These are phyloP conservation scores for Chymomyza fuscimana DNA, from an alignment of 2,888 invertebrate genomes.

Conservation along the genomic window DNA sequence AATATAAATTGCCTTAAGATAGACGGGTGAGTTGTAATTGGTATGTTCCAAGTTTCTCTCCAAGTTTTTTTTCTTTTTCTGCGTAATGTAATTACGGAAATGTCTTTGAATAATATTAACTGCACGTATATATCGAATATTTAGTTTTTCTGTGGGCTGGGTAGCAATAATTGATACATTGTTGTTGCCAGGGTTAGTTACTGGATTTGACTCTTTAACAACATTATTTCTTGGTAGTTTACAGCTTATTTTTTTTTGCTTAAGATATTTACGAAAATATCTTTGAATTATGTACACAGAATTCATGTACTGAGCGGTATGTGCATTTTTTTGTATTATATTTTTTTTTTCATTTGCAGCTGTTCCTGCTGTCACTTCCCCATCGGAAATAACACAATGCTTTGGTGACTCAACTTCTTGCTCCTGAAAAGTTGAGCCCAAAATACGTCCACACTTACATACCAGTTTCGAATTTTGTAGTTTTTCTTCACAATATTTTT, in stretches of 20 bases:
- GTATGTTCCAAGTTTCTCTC: background rate
- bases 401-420: no score
- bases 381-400: no score
- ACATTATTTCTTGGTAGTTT: background rate
- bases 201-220: no score
- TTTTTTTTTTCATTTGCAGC: background rate
- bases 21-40: constrained; percentile 21
- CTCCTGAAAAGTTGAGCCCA: constrained; percentile 3
- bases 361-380: background rate
- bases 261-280: constrained; percentile 45
- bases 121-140: background rate
- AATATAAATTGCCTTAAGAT: constrained; percentile 43
- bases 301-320: constrained; percentile 25
- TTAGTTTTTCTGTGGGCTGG: background rate
- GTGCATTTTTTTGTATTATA: background rate
- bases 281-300: constrained; percentile 53
- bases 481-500: constrained; percentile 56
- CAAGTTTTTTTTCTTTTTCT: background rate
- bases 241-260: constrained; percentile 17
- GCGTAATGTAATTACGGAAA: background rate
- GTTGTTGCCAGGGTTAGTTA: no score
- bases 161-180: background rate
- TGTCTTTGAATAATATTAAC: background rate
- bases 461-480: constrained; percentile 44
- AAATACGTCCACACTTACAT: constrained; percentile 63